Base-by-base conservation (phyloP, 2,113 vertebrate species). In the Petroica traversi region DNA sequence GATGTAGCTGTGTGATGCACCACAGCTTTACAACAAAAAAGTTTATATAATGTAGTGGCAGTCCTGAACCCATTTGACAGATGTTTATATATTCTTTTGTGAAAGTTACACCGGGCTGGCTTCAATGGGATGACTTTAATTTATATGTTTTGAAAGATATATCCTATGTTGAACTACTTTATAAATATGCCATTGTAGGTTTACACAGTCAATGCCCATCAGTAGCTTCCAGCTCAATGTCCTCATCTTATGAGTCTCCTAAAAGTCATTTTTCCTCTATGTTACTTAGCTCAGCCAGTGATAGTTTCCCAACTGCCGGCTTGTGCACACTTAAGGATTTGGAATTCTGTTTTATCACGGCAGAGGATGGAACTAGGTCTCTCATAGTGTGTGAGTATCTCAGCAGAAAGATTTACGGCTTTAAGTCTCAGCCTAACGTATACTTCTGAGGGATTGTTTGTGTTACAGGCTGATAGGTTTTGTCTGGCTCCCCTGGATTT, bases 401-500 rank as follows among this genome's bases (percentile, higher is more conserved):
- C 0, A 0, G 34, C 67, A 68, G 71, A 82, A 94, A 84, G 73
- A 93, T 94, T 95, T 90, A 92, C 11, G 13, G n/a, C 78, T 80
- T 74, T 36, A 84, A 23, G 43, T 58, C 34, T 5, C 22, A 76
- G 62, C 40, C 46, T 93, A 49, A 62, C 9, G 15, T 87, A 68
- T 4, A 68, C 51, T 78, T 72, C 33, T 33, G 67, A 69, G 77
- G 89, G 75, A 52, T 6, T 48, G 80, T 78, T 95, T 97, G 69
- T 88, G 67, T 95, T 95, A 90, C 25, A 71, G 86, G 52, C 92
- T 88, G 84, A 59, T 95, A 82, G 77, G 55, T 92, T 96, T 93
- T 92, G 77, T 91, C 90, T 95, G 86, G 64, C 77, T 97, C 69
- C 57, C 41, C 57, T 80, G 75, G 58, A 79, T 95, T 85, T 88